Conservation (phyloP, 2,888 invertebrate species). For the Diachrysia chrysitis region DNA sequence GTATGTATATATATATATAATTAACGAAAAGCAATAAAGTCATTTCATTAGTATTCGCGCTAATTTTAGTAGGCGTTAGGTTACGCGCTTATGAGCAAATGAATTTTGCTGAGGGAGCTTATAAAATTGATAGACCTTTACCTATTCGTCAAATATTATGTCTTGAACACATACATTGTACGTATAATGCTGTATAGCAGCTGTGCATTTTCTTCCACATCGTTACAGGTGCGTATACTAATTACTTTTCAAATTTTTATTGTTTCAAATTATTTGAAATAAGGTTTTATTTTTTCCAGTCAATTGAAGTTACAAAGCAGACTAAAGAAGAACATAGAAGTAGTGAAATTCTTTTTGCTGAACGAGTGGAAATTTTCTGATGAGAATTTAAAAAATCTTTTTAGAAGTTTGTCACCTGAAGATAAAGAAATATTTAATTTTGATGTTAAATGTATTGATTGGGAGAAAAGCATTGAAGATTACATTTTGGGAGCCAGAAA, state of each 20-base stretch:
- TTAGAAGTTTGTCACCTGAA: constrained; percentile 31
- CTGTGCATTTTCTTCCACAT: no score
- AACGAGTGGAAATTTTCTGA: constrained; percentile 60
- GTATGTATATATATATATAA: no score
- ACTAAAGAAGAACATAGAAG: constrained; percentile 35
- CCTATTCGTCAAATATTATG: no score
- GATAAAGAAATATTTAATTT: constrained; percentile 59
- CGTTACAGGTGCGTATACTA: no score
- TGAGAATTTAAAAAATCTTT: constrained; percentile 49
- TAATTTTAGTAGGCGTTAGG: no score
- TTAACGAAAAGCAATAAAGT: background rate
- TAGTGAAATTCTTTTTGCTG: constrained; percentile 50
- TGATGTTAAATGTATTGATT: constrained; percentile 55
- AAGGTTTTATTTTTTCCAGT: constrained; percentile 52
- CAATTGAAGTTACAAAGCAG: constrained; percentile 62
- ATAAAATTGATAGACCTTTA: no score
- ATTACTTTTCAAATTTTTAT: no score
- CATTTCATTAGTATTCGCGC: background rate
- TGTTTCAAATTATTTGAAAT: background rate
- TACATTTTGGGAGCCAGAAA: constrained; percentile 53
- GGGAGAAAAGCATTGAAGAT: constrained; percentile 56
- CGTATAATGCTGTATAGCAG: no score
- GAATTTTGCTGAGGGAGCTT: no score
- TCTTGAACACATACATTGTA: no score
- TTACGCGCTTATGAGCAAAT: no score